Conservation (phyloP, 2,888 invertebrate species). For the Leptarthrus brevirostris region DNA sequence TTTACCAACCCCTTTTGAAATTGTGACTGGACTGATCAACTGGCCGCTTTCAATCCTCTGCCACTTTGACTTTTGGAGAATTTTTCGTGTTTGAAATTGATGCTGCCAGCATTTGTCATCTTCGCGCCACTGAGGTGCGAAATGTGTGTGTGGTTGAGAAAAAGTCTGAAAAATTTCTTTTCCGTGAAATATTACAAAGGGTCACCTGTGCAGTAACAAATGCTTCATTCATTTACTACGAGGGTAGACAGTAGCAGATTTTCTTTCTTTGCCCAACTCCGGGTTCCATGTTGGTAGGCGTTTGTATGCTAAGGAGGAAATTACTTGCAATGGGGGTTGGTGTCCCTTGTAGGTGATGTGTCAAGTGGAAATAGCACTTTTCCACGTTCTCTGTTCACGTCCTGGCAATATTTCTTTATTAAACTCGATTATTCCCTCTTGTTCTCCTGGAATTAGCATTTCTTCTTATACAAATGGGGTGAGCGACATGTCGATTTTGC, state of each 20-base stretch:
- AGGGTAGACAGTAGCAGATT: slow-evolving; percentile 25
- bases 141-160: slow-evolving; percentile 47
- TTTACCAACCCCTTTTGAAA: background rate
- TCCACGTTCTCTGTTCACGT: slow-evolving; percentile 9
- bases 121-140: slow-evolving; percentile 49
- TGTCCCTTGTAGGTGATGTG: background rate
- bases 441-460: background rate
- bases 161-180: slow-evolving; percentile 47
- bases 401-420: slow-evolving; percentile 38
- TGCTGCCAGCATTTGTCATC: slow-evolving; percentile 47
- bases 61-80: slow-evolving; percentile 12
- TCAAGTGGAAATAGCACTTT: background rate
- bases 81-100: slow-evolving; percentile 28
- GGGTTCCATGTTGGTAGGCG: background rate
- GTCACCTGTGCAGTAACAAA: slow-evolving; percentile 42
- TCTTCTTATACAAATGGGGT: too few relatives aligned
- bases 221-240: slow-evolving; percentile 45
- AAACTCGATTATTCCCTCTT: background rate
- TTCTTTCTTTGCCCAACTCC: slow-evolving; percentile 8
- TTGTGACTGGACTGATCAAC: background rate
- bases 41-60: background rate
- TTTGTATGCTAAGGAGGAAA: background rate
- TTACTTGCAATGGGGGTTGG: background rate
- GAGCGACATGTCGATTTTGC: too few relatives aligned
- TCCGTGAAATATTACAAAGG: slow-evolving; percentile 37